Evolutionary conservation across 2,113 vertebrate species (phyloP).

Genomic region (Myxocyprinus asiaticus): DNA sequence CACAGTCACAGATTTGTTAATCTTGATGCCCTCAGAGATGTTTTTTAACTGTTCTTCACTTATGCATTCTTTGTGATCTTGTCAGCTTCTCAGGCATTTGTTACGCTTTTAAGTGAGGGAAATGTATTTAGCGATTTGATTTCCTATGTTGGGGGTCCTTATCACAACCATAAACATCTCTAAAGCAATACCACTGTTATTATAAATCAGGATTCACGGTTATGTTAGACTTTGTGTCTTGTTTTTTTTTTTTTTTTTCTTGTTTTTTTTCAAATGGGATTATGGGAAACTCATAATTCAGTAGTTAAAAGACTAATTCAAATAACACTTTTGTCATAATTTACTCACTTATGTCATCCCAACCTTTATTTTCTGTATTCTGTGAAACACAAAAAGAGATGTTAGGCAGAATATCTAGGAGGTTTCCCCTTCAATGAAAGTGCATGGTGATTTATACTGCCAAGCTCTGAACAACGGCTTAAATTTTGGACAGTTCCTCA

Average conservation of each 20-base stretch:
- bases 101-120: conserved; percentile 33
- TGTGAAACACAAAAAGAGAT: too few relatives aligned
- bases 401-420: too few relatives aligned
- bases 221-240: too few relatives aligned
- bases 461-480: too few relatives aligned
- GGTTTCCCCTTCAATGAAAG: too few relatives aligned
- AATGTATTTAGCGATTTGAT: conserved; percentile 36
- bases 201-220: background rate
- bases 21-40: background rate
- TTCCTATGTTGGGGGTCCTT: too few relatives aligned
- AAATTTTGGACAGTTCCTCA: too few relatives aligned
- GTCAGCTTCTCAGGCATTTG: conserved; percentile 5
- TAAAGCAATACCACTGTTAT: background rate
- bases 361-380: too few relatives aligned
- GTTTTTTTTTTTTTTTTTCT: too few relatives aligned
- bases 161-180: background rate
- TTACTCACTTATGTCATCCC: too few relatives aligned
- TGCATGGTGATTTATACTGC: too few relatives aligned
- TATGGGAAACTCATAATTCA: background rate
- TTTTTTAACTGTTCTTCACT: conserved; percentile 20
- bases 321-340: too few relatives aligned
- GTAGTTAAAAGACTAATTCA: background rate
- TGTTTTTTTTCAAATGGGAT: background rate
- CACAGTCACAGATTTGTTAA: background rate
- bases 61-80: background rate